Evolutionary conservation across 2,113 vertebrate species (phyloP).

Genomic region (Aspidoscelis tigris): DNA sequence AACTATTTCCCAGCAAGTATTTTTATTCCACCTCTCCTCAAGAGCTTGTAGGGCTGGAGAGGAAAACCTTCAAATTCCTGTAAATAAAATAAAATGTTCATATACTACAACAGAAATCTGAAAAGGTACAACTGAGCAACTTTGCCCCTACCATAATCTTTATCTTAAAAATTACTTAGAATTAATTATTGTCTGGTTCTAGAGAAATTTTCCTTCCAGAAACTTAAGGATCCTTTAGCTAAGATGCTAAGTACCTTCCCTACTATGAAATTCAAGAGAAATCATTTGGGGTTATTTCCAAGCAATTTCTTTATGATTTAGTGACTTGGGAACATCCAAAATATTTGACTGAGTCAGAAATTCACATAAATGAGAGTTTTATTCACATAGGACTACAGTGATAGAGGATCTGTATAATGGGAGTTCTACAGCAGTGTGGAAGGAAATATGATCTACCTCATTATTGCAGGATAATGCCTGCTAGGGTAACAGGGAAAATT

Average conservation of each 20-base stretch:
- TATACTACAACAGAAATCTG: too few species aligned
- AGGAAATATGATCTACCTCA: slow-evolving; percentile 38
- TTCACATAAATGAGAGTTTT: slow-evolving; percentile 20
- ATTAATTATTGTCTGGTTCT: neutral
- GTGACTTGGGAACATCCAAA: slow-evolving; percentile 1
- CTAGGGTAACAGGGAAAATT: slow-evolving; percentile 45
- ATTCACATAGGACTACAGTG: slow-evolving; percentile 2
- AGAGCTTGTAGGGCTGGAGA: neutral
- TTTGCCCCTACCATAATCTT: neutral
- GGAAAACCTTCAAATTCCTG: neutral
- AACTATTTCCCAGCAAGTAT: neutral
- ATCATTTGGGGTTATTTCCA: slow-evolving; percentile 17
- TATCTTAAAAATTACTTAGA: too few species aligned
- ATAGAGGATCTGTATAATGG: slow-evolving; percentile 19
- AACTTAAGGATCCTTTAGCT: neutral
- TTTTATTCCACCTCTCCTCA: neutral
- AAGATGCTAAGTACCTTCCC: neutral
- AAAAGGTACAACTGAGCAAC: neutral
- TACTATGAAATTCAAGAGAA: neutral
- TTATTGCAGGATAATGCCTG: slow-evolving; percentile 45
- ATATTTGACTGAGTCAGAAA: slow-evolving; percentile 21
- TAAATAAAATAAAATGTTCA: neutral
- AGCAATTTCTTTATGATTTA: slow-evolving; percentile 32
- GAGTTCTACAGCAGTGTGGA: slow-evolving; percentile 42
- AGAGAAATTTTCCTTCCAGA: neutral